Evolutionary conservation across 2,113 vertebrate genomes (phyloP).

Genomic region (Aramus guarauna): DNA sequence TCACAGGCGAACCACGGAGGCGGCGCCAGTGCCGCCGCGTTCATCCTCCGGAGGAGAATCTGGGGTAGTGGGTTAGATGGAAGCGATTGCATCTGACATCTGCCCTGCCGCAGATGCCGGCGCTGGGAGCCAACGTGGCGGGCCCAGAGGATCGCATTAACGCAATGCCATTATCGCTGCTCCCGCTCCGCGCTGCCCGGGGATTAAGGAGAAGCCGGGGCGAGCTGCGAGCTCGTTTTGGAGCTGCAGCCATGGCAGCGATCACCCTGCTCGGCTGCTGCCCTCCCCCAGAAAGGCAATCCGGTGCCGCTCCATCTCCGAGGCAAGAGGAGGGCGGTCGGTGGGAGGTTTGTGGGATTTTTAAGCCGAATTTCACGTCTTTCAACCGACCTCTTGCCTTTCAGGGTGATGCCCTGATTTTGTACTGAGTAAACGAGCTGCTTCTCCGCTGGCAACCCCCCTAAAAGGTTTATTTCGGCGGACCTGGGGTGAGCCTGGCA

Average conservation of each 20-base stretch:
- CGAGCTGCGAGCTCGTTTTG: accelerated
- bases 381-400: background rate
- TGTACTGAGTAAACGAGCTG: background rate
- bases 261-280: background rate
- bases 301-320: background rate
- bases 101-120: slow-evolving; percentile 22
- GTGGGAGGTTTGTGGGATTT: background rate
- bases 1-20: background rate
- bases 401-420: background rate
- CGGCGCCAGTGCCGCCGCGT: background rate
- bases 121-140: background rate
- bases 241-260: accelerated
- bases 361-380: background rate
- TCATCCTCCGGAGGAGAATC: background rate
- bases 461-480: background rate
- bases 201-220: background rate
- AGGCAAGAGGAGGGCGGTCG: background rate
- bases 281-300: background rate
- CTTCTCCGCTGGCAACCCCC: background rate
- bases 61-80: slow-evolving; percentile 57
- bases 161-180: background rate
- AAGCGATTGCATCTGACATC: slow-evolving; percentile 42
- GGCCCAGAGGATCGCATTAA: background rate
- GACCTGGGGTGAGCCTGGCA: accelerated
- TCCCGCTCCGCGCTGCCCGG: background rate